Percentiles rank a stretch among this genome's conserved stretches.
Conservation (phyloP, 2,797 vertebrate species). For the Esox lucius region DNA sequence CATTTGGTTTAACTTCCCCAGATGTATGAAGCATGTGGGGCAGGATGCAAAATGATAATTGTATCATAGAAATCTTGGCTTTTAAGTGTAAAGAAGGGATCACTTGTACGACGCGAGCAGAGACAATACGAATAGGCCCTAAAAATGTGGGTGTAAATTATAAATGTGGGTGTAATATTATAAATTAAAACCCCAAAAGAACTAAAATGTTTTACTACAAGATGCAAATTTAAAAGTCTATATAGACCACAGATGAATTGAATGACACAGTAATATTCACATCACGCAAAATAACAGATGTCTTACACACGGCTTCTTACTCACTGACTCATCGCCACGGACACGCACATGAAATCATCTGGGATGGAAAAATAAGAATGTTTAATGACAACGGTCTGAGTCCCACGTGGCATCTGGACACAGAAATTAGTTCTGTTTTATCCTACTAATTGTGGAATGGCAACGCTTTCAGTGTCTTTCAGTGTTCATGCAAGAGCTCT, state of each 20-base stretch:
- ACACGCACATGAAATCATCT: constrained; percentile 10
- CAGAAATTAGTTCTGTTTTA: not conserved
- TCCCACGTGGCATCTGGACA: constrained; percentile 5
- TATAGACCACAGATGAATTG: not conserved
- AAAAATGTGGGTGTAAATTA: not conserved
- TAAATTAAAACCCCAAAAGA: not conserved
- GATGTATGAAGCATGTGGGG: not conserved
- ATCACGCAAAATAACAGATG: not conserved
- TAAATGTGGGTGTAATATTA: too few relatives aligned
- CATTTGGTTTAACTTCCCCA: not conserved
- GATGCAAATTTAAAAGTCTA: not conserved
- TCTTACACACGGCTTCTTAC: not conserved
- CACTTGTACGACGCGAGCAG: not conserved
- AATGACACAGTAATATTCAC: not conserved
- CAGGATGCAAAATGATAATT: too few relatives aligned
- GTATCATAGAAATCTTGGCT: not conserved
- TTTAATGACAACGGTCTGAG: not conserved
- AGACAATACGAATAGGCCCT: not conserved
- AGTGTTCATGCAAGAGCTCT: not conserved
- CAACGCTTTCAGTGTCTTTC: not conserved
- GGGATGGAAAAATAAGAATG: not conserved
- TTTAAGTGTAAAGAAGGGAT: not conserved
- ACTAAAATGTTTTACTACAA: not conserved
- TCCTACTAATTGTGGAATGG: not conserved
- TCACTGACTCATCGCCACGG: not conserved